A percentile compares a stretch with the other conserved stretches of the same genome.
phyloP scores from a whole-genome alignment of 2,797 vertebrate species.

The Decapterus maruadsi region DNA sequence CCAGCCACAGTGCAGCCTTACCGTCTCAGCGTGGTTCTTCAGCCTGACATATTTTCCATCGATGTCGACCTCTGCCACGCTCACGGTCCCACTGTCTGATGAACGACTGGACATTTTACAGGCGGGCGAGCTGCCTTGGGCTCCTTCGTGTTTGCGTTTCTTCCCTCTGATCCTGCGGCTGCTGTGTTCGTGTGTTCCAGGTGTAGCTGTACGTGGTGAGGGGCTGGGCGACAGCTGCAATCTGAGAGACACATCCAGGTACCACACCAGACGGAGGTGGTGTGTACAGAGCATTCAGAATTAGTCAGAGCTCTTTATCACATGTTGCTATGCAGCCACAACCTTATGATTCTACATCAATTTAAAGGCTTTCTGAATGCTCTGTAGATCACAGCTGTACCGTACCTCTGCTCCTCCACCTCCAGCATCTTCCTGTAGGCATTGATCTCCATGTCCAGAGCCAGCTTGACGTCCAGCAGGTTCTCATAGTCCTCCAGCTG shows the following conservation, averaged over 20 bases:
- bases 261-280: too few relatives aligned
- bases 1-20: constrained; percentile 46
- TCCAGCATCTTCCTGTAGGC: constrained; percentile 92
- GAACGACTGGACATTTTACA: constrained; percentile 82
- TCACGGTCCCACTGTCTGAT: constrained; percentile 73
- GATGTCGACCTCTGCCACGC: constrained; percentile 86
- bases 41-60: constrained; percentile 87
- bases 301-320: too few relatives aligned
- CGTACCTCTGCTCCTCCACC: constrained; percentile 91
- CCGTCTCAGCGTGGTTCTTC: constrained; percentile 85
- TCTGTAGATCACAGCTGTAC: constrained; percentile 60
- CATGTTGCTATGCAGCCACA: too few relatives aligned
- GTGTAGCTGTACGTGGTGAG: constrained; percentile 51
- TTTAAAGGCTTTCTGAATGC: not conserved
- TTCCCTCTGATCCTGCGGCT: constrained; percentile 74
- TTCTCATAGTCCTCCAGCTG: constrained; percentile 89
- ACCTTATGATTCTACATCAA: too few relatives aligned
- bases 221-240: constrained; percentile 85
- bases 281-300: too few relatives aligned
- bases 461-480: constrained; percentile 89
- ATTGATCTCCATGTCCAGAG: constrained; percentile 91
- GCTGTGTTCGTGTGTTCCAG: constrained; percentile 65
- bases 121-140: constrained; percentile 56
- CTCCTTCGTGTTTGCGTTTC: constrained; percentile 86
- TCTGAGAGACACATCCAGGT: constrained; percentile 65